Percentiles rank a stretch among this genome's conserved stretches.
Conservation (phyloP, 1,140 invertebrate species). For the Drosophila kepulauana region DNA sequence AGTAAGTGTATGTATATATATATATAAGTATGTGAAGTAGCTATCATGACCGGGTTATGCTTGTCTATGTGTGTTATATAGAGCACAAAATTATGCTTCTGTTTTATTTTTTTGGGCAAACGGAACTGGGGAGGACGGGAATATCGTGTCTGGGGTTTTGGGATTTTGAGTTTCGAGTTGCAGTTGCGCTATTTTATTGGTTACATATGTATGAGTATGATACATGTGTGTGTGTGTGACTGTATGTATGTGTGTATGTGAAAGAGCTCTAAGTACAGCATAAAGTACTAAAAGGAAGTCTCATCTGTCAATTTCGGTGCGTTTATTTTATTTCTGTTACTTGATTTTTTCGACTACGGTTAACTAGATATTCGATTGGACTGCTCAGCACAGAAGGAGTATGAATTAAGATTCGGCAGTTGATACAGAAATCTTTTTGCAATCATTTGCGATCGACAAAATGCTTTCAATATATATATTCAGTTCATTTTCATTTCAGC, state of each 20-base stretch:
- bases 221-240: constrained; percentile 3
- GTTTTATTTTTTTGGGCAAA: constrained; percentile 16
- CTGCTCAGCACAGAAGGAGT: constrained; percentile 84
- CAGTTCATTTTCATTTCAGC: constrained; percentile 51
- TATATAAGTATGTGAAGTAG: constrained; percentile 31
- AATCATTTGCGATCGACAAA: constrained; percentile 37
- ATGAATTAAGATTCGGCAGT: constrained; percentile 85
- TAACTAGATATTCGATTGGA: constrained; percentile 54
- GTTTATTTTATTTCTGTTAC: background rate
- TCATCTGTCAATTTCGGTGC: constrained; percentile 18
- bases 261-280: constrained; percentile 42
- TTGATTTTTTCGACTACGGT: constrained; percentile 17
- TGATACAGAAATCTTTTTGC: constrained; percentile 84
- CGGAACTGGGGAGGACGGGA: background rate
- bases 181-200: constrained; percentile 42
- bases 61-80: constrained; percentile 43
- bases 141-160: constrained; percentile 10
- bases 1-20: constrained; percentile 17
- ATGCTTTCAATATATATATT: constrained; percentile 45
- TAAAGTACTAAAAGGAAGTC: constrained; percentile 19
- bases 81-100: constrained; percentile 33
- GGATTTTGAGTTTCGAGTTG: constrained; percentile 30
- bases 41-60: constrained; percentile 55
- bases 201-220: constrained; percentile 6
- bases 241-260: constrained; percentile 4